Conservation (phyloP, 2,888 invertebrate species). For the Drosophila histrio region DNA sequence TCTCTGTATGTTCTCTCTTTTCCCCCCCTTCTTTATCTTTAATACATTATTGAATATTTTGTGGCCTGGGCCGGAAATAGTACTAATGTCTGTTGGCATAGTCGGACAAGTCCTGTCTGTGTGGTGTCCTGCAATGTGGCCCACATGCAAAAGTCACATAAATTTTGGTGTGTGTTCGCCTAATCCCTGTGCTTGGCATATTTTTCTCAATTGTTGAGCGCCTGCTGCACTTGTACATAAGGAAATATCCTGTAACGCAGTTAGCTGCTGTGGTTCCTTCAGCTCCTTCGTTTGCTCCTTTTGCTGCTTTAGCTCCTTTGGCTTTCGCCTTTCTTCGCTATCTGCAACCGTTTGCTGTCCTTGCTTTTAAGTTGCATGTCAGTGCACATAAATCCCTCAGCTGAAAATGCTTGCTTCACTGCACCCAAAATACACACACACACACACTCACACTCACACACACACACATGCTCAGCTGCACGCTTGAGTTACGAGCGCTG, state of each 20-base stretch:
- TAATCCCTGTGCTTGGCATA: constrained; percentile 75
- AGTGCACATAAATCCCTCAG: constrained; percentile 77
- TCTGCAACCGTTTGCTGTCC: constrained; percentile 68
- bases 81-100: constrained; percentile 66
- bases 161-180: constrained; percentile 49
- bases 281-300: constrained; percentile 20
- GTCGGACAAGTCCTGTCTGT: neutral
- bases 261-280: constrained; percentile 20
- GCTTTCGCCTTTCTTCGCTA: constrained; percentile 44
- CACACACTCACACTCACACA: constrained; percentile 19
- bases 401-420: constrained; percentile 74
- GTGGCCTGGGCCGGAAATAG: constrained; percentile 71
- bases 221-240: constrained; percentile 31
- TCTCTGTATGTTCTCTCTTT: constrained; percentile 7
- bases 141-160: constrained; percentile 74
- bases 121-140: constrained; percentile 14
- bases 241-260: constrained; percentile 46
- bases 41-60: constrained; percentile 76
- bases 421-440: constrained; percentile 62
- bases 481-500: constrained; percentile 50
- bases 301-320: neutral
- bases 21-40: constrained; percentile 37
- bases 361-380: constrained; percentile 77
- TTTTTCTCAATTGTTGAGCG: constrained; percentile 71
- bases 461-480: constrained; percentile 36